These are phyloP conservation scores for Masnerella sp. DNA, from an alignment of 2,888 invertebrate species.

Conservation along the genomic window DNA sequence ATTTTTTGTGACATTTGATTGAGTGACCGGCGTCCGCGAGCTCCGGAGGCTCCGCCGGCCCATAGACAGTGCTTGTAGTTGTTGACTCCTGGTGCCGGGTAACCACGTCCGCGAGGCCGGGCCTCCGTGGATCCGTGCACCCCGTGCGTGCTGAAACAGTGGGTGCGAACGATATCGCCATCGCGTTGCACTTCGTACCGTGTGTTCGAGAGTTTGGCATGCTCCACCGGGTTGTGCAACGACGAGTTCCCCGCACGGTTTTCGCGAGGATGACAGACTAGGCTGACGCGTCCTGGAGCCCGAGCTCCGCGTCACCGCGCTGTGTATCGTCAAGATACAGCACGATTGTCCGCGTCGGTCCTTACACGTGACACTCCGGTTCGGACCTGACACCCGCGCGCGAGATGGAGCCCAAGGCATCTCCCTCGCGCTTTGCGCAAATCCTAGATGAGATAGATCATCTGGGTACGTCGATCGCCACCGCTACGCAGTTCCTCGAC, in stretches of 20 bases:
- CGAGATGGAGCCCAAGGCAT: neutral
- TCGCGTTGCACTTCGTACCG: too few species aligned
- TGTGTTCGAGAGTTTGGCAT: too few species aligned
- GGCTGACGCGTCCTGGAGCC: neutral
- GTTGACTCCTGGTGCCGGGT: neutral
- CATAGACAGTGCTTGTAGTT: neutral
- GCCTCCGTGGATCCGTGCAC: neutral
- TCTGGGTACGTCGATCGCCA: neutral
- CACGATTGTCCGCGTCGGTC: neutral
- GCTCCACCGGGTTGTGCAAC: too few species aligned
- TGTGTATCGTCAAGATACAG: neutral
- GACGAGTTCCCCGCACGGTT: too few species aligned
- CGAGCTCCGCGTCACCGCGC: conserved; percentile 1
- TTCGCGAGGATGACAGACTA: too few species aligned
- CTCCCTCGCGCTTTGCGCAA: neutral
- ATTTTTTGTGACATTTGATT: too few species aligned
- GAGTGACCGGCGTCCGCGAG: too few species aligned
- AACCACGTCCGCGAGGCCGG: neutral
- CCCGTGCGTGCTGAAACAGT: neutral
- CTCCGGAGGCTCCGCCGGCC: neutral
- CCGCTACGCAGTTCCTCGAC: neutral
- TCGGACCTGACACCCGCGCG: neutral
- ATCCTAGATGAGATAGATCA: neutral
- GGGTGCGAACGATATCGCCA: neutral
- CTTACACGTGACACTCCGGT: neutral